Conservation (phyloP, 2,113 vertebrate species). For the Lampris megalopsis region DNA sequence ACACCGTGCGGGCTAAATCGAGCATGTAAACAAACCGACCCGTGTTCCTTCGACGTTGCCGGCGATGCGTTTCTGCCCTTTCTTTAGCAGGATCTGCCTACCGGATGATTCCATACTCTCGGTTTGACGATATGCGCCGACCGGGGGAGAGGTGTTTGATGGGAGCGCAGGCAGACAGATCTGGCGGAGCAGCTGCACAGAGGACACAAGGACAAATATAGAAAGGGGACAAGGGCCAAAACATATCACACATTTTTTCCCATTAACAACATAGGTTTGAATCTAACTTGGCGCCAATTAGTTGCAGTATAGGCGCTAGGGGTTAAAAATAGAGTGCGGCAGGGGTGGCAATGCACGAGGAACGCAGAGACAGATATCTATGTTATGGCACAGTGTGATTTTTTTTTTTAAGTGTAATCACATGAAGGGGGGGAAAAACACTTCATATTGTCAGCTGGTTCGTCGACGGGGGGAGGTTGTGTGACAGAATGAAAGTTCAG, state of each 20-base stretch:
- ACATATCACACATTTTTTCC: constrained; percentile 83
- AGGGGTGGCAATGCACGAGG: constrained; percentile 60
- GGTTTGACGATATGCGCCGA: constrained; percentile 51
- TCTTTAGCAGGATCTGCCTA: constrained; percentile 22
- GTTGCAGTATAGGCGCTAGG: constrained; percentile 67
- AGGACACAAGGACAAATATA: constrained; percentile 77
- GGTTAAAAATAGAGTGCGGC: constrained; percentile 71
- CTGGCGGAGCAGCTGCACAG: constrained; percentile 76
- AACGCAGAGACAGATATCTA: constrained; percentile 67
- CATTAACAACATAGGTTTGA: constrained; percentile 82
- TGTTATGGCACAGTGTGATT: constrained; percentile 66
- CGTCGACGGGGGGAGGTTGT: constrained; percentile 46
- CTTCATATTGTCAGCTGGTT: constrained; percentile 70
- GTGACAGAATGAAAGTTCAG: constrained; percentile 59
- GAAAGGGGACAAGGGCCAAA: constrained; percentile 76
- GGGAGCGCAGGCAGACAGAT: constrained; percentile 68
- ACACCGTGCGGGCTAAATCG: constrained; percentile 16
- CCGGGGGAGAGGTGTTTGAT: constrained; percentile 66
- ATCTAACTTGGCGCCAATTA: constrained; percentile 81
- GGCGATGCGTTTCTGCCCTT: constrained; percentile 12
- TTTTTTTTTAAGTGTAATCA: constrained; percentile 56
- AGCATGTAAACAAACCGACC: constrained; percentile 30
- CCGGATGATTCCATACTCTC: constrained; percentile 21
- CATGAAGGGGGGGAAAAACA: constrained; percentile 66
- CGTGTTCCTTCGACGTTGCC: constrained; percentile 22